A percentile compares a stretch with the other conserved stretches of the same genome.
These are phyloP conservation scores for Melipona bicolor DNA, from an alignment of 2,888 invertebrate species.

Conservation along the genomic window DNA sequence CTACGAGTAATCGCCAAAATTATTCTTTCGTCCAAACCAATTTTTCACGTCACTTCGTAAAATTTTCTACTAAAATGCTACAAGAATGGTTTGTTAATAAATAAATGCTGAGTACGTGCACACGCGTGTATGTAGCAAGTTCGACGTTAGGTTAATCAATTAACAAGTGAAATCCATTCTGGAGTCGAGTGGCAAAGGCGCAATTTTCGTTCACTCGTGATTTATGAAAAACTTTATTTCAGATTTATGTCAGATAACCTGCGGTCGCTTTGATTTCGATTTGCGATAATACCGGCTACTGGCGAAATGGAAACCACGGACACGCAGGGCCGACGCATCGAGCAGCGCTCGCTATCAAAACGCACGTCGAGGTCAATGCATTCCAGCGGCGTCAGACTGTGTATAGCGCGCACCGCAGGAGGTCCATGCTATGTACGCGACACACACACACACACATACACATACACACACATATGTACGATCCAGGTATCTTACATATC, in stretches of 20 bases:
- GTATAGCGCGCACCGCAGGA: conserved; percentile 30
- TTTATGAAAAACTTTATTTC: conserved; percentile 24
- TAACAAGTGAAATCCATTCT: background rate
- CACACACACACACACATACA: background rate
- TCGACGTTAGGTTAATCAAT: background rate
- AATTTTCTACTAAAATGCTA: too few relatives aligned
- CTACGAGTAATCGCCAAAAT: too few relatives aligned
- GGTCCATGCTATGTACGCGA: background rate
- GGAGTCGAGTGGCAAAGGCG: background rate
- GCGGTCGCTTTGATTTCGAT: conserved; percentile 40
- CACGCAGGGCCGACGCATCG: conserved; percentile 28
- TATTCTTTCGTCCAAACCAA: too few relatives aligned
- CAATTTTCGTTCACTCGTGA: conserved; percentile 23
- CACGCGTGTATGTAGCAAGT: background rate
- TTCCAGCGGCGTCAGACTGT: conserved; percentile 37
- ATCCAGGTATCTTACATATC: background rate
- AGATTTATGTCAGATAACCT: conserved; percentile 28
- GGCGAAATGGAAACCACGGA: conserved; percentile 48
- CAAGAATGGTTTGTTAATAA: too few relatives aligned
- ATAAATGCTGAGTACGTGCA: too few relatives aligned
- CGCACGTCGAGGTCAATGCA: conserved; percentile 30
- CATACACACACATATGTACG: background rate
- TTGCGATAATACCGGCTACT: conserved; percentile 28
- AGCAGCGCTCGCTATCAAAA: conserved; percentile 40
- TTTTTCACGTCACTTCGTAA: too few relatives aligned